These are phyloP conservation scores for Lepidocyrtinus sp. DNA, from an alignment of 2,888 invertebrate species.

Conservation along the genomic window DNA sequence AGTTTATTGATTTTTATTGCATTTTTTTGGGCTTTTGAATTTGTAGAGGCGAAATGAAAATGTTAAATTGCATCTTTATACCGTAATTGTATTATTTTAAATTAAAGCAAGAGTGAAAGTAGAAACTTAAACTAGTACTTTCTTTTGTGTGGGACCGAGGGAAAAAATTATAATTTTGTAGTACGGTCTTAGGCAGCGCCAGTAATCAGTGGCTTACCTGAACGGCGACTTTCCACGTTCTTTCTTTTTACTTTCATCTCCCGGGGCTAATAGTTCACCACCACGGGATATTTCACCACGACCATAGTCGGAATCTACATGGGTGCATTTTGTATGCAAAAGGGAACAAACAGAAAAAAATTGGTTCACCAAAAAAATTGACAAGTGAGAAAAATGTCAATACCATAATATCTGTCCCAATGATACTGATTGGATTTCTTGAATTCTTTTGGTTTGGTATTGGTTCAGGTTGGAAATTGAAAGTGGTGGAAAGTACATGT, in stretches of 20 bases:
- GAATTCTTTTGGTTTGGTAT: neutral
- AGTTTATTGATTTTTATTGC: slow-evolving; percentile 9
- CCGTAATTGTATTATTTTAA: too few relatives aligned
- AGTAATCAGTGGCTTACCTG: slow-evolving; percentile 80
- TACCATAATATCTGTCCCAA: neutral
- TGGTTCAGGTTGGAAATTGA: slow-evolving; percentile 14
- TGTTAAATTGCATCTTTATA: too few relatives aligned
- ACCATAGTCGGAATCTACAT: slow-evolving; percentile 58
- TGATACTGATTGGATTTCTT: neutral
- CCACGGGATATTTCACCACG: slow-evolving; percentile 54
- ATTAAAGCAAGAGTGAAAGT: too few relatives aligned
- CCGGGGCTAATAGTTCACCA: slow-evolving; percentile 69
- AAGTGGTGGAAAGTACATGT: slow-evolving; percentile 1
- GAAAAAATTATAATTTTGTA: neutral
- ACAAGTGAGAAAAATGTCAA: neutral
- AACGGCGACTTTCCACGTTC: slow-evolving; percentile 93
- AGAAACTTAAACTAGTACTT: too few relatives aligned
- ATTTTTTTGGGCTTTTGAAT: slow-evolving; percentile 9
- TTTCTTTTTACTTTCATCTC: slow-evolving; percentile 80
- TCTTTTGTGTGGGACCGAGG: too few relatives aligned
- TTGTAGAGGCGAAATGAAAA: neutral
- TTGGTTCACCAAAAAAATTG: slow-evolving; percentile 5
- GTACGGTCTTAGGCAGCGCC: neutral
- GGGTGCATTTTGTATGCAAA: slow-evolving; percentile 25
- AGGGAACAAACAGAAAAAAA: slow-evolving; percentile 7